Percentiles rank a stretch among this genome's conserved stretches.
phyloP scores from a whole-genome alignment of 2,797 vertebrate genomes.

The Brachyrhaphis roseni region DNA sequence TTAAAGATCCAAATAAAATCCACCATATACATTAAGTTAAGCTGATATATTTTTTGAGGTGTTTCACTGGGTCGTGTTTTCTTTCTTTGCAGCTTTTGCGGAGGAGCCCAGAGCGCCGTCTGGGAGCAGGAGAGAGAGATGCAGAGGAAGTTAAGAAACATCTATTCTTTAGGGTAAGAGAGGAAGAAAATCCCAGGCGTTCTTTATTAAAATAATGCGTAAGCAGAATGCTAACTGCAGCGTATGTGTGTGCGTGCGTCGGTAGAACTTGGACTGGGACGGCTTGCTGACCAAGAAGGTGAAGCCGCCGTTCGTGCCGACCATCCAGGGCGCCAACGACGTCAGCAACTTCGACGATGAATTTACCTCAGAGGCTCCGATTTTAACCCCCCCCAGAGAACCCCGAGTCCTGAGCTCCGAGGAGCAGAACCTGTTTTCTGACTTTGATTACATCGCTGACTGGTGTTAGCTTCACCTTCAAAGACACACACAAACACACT shows the following conservation, averaged over 20 bases:
- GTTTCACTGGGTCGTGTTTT: not conserved
- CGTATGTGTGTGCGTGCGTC: not conserved
- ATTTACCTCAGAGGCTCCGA: constrained; percentile 98
- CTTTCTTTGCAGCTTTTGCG: constrained; percentile 87
- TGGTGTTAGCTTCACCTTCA: constrained; percentile 89
- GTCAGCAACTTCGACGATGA: constrained; percentile 99
- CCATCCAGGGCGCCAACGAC: constrained; percentile 91
- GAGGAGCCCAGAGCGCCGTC: constrained; percentile 94
- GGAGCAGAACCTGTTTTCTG: constrained; percentile 94
- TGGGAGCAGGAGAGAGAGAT: constrained; percentile 94
- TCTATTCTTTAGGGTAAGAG: constrained; percentile 94
- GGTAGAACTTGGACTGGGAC: constrained; percentile 93
- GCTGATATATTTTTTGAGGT: not conserved
- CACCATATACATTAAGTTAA: not conserved
- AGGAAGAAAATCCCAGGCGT: not conserved
- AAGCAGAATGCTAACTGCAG: not conserved
- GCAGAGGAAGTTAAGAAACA: constrained; percentile 98
- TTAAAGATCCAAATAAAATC: not conserved
- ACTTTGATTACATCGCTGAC: constrained; percentile 99
- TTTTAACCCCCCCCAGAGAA: constrained; percentile 96
- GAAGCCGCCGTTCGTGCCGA: constrained; percentile 94
- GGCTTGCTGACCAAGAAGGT: constrained; percentile 94
- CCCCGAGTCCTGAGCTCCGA: constrained; percentile 89
- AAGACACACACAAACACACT: constrained; percentile 45
- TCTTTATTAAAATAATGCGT: too few species aligned